Evolutionary conservation across 2,113 vertebrate genomes (phyloP).

Genomic region (Rhinolophus sinicus): DNA sequence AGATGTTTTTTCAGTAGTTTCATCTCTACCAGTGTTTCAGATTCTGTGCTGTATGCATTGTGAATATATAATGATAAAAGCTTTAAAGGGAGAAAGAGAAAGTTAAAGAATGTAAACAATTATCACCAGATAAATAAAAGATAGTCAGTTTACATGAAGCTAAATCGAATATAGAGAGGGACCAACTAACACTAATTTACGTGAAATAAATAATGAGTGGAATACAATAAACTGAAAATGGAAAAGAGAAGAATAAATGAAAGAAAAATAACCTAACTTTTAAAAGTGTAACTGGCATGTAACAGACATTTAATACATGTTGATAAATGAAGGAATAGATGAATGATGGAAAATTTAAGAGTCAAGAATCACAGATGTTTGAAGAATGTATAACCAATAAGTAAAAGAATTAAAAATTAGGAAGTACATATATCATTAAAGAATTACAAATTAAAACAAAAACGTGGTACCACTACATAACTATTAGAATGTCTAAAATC

Average conservation of each 20-base stretch:
- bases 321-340: not conserved
- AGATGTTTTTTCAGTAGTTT: slow-evolving; percentile 82
- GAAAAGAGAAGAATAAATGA: not conserved
- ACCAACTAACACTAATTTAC: slow-evolving; percentile 54
- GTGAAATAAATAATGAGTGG: slow-evolving; percentile 56
- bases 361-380: not conserved
- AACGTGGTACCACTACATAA: not conserved
- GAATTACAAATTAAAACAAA: not conserved
- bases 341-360: not conserved
- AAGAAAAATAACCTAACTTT: not conserved
- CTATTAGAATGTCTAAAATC: not conserved
- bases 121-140: slow-evolving; percentile 40
- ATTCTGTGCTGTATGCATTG: slow-evolving; percentile 69
- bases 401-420: not conserved
- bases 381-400: slow-evolving; percentile 51
- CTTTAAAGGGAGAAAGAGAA: slow-evolving; percentile 64
- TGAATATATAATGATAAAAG: slow-evolving; percentile 76
- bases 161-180: slow-evolving; percentile 45
- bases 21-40: slow-evolving; percentile 82
- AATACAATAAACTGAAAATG: not conserved
- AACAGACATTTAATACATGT: not conserved
- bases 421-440: not conserved
- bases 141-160: slow-evolving; percentile 27
- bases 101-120: slow-evolving; percentile 69
- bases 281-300: not conserved